Conservation (phyloP, 2,113 vertebrate genomes). For the Rousettus leschenaultii region DNA sequence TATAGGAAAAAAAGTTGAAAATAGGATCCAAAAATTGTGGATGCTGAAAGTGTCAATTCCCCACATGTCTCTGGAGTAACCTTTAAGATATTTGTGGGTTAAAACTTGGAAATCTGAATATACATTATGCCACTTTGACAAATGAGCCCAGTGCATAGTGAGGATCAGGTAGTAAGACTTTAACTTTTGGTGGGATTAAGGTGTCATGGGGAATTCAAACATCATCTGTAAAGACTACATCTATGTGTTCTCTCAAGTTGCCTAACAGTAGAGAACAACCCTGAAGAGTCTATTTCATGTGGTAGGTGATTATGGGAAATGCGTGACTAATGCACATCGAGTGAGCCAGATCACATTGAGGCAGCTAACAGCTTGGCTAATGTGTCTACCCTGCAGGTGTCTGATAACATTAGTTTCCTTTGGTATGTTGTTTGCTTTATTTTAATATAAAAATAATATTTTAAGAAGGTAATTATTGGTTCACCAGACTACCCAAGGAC, state of each 20-base stretch:
- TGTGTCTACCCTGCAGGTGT: neutral
- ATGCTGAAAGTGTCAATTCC: neutral
- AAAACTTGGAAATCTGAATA: neutral
- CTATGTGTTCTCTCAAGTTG: neutral
- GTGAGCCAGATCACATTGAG: constrained; percentile 12
- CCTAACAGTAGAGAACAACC: neutral
- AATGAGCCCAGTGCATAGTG: neutral
- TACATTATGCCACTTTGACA: neutral
- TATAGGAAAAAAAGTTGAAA: neutral
- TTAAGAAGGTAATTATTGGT: neutral
- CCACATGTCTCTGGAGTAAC: neutral
- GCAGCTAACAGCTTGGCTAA: neutral
- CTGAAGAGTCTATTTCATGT: neutral
- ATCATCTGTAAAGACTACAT: neutral
- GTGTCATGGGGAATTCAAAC: neutral
- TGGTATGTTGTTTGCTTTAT: neutral
- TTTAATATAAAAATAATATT: neutral
- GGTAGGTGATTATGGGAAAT: neutral
- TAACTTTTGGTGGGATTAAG: neutral
- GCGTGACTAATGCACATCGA: constrained; percentile 17
- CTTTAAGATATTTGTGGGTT: neutral
- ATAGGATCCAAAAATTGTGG: neutral
- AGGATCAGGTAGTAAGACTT: neutral
- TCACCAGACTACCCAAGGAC: neutral
- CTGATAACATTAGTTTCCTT: neutral